These are phyloP conservation scores for Oreochromis aureus DNA, from an alignment of 2,113 vertebrate genomes.

Conservation along the genomic window DNA sequence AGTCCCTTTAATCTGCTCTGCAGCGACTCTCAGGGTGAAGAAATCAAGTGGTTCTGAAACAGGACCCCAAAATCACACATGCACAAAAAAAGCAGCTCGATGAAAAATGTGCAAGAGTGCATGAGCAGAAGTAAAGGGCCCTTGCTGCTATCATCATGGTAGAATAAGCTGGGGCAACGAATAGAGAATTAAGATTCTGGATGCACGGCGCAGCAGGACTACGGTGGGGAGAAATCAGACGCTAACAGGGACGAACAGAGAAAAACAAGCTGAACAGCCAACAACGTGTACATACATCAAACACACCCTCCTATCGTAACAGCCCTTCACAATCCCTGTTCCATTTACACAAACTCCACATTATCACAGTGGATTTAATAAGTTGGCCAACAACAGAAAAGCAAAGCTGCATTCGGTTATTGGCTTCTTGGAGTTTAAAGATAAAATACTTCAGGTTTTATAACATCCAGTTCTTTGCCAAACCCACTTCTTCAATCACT, in stretches of 20 bases:
- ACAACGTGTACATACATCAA: background rate
- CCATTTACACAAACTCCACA: background rate
- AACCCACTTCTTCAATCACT: background rate
- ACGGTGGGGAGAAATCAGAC: slow-evolving; percentile 23
- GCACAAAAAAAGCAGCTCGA: background rate
- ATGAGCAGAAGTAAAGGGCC: background rate
- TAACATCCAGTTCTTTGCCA: background rate
- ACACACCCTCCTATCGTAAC: background rate
- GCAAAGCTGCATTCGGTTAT: background rate
- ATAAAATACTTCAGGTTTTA: background rate
- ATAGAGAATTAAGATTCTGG: slow-evolving; percentile 44
- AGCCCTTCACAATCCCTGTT: background rate
- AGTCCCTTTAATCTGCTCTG: slow-evolving; percentile 2
- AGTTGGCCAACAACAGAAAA: background rate
- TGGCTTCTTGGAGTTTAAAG: background rate
- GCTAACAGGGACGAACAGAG: slow-evolving; percentile 8
- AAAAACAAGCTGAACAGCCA: background rate
- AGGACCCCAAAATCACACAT: background rate
- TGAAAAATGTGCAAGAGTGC: background rate
- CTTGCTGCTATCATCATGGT: background rate
- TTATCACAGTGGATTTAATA: background rate
- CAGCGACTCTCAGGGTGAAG: background rate
- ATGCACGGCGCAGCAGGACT: background rate
- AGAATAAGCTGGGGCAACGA: background rate
- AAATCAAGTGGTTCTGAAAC: background rate